phyloP scores from a whole-genome alignment of 2,888 invertebrate genomes.

The Caenorhabditis sp. region DNA sequence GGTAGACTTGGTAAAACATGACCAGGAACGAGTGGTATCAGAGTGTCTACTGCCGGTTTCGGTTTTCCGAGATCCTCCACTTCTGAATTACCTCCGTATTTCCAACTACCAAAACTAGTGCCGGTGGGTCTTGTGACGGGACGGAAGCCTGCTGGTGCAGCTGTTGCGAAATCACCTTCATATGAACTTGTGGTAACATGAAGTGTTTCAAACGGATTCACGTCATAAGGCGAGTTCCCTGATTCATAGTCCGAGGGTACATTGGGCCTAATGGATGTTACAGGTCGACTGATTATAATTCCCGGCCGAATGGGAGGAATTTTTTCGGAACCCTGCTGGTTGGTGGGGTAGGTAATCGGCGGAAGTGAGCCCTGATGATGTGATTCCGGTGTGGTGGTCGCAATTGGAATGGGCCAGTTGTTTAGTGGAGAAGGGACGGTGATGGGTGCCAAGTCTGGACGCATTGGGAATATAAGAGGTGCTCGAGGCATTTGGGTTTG shows the following conservation, averaged over 20 bases:
- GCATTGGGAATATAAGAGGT: conserved; percentile 45
- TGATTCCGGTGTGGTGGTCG: conserved; percentile 43
- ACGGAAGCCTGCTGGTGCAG: conserved; percentile 15
- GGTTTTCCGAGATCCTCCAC: background rate
- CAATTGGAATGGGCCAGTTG: conserved; percentile 56
- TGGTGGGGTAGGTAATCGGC: conserved; percentile 48
- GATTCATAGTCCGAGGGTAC: conserved; percentile 9
- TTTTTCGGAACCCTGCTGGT: conserved; percentile 34
- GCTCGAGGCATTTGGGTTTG: conserved; percentile 35
- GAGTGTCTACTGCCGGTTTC: conserved; percentile 7
- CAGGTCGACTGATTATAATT: conserved; percentile 27
- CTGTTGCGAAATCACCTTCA: background rate
- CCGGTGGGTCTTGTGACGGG: background rate
- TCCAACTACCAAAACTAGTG: background rate
- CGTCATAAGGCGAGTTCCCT: conserved; percentile 11
- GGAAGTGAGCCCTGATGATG: conserved; percentile 45
- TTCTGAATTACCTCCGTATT: conserved; percentile 1
- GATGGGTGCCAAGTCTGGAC: conserved; percentile 45
- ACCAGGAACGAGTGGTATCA: conserved; percentile 27
- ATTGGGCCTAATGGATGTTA: conserved; percentile 15
- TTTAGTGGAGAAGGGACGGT: conserved; percentile 39
- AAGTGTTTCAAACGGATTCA: conserved; percentile 15
- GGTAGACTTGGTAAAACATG: conserved; percentile 21
- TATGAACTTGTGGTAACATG: background rate
- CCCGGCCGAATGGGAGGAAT: conserved; percentile 43